A percentile compares a stretch with the other conserved stretches of the same genome.
phyloP scores from a whole-genome alignment of 2,888 invertebrate species.

The Polyploca ridens region DNA sequence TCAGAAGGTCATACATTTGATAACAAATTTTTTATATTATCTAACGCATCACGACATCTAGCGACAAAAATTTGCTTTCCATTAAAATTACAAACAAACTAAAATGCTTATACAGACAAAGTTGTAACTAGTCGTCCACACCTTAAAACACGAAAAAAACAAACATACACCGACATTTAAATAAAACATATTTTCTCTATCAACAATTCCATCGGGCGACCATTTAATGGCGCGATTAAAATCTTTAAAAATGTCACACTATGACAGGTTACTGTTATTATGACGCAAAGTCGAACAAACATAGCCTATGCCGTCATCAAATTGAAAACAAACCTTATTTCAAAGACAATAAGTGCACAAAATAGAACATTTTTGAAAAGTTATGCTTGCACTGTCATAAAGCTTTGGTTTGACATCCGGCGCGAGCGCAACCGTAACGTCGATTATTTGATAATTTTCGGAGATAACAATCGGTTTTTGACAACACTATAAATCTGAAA shows the following conservation, averaged over 20 bases:
- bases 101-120: not conserved
- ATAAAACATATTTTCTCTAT: constrained; percentile 69
- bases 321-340: constrained; percentile 29
- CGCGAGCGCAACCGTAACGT: constrained; percentile 76
- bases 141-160: constrained; percentile 37
- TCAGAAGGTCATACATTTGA: too few species aligned
- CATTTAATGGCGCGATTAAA: constrained; percentile 72
- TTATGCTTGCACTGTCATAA: constrained; percentile 38
- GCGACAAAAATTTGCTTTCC: not conserved
- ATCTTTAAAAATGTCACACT: constrained; percentile 77
- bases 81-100: not conserved
- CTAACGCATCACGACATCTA: not conserved
- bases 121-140: constrained; percentile 17
- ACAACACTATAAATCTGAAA: constrained; percentile 70
- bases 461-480: constrained; percentile 76
- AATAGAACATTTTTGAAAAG: not conserved
- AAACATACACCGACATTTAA: constrained; percentile 51
- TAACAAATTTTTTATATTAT: too few species aligned
- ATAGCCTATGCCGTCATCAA: constrained; percentile 16
- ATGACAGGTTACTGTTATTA: constrained; percentile 80
- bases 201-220: constrained; percentile 65
- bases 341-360: constrained; percentile 28
- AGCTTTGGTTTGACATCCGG: constrained; percentile 75
- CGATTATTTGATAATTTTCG: constrained; percentile 82
- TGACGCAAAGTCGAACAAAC: constrained; percentile 53